A percentile compares a stretch with the other conserved stretches of the same genome.
Evolutionary conservation across 2,888 invertebrate genomes (phyloP).

Genomic region (Limnephilus lunatus): DNA sequence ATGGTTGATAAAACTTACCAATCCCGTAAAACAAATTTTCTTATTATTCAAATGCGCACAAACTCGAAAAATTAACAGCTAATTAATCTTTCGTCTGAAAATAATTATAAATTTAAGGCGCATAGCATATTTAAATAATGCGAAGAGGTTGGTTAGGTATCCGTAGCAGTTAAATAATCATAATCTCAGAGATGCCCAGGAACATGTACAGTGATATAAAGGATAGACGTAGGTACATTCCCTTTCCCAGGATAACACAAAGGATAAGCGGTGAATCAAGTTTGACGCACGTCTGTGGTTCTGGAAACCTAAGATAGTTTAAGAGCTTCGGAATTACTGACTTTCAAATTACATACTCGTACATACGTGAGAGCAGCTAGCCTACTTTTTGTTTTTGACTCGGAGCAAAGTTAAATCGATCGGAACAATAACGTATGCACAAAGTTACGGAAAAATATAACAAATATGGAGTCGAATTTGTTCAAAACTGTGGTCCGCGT

Average conservation of each 20-base stretch:
- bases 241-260: neutral
- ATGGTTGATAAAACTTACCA: too few species aligned
- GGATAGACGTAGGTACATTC: neutral
- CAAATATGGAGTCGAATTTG: neutral
- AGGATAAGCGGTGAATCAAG: constrained; percentile 17
- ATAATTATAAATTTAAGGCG: too few species aligned
- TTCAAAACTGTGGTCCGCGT: neutral
- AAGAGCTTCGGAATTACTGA: constrained; percentile 21
- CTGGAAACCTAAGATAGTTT: constrained; percentile 35
- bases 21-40: too few species aligned
- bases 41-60: neutral
- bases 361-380: neutral
- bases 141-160: neutral
- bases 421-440: constrained; percentile 2
- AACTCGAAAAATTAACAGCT: neutral
- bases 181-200: neutral
- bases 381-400: neutral
- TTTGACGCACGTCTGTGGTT: constrained; percentile 40
- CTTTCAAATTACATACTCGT: constrained; percentile 21
- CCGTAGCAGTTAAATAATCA: neutral
- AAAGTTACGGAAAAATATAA: neutral
- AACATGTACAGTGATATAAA: neutral
- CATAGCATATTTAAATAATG: neutral
- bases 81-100: too few species aligned
- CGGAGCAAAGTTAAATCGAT: neutral